Percentiles rank a stretch among this genome's conserved stretches.
These are phyloP conservation scores for Geodia barretti DNA, from an alignment of 37 sponge, comb jelly and placozoan genomes.

Conservation along the genomic window DNA sequence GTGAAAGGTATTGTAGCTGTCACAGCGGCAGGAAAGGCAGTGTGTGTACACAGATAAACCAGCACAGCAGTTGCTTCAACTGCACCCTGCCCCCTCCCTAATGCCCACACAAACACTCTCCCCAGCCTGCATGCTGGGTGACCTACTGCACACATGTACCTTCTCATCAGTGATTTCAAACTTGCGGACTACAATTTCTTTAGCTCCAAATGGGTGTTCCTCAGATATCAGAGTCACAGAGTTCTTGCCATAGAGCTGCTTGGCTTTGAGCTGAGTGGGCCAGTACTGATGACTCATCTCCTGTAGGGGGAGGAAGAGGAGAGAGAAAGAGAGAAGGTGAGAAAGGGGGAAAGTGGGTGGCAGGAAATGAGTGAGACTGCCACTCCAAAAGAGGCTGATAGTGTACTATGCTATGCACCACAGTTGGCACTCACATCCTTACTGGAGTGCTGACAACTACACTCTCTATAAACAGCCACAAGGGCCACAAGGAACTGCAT, in stretches of 20 bases:
- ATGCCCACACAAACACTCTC: slow-evolving; percentile 4
- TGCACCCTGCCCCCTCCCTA: not conserved
- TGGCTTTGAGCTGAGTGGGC: slow-evolving; percentile 25
- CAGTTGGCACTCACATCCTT: not conserved
- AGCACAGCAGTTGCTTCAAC: too few relatives aligned
- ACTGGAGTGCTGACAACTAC: too few relatives aligned
- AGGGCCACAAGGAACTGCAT: not conserved
- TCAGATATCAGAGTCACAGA: slow-evolving; percentile 32
- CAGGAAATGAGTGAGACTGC: not conserved
- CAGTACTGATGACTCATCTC: slow-evolving; percentile 44
- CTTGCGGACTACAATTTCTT: slow-evolving; percentile 17
- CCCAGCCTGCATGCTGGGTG: too few relatives aligned
- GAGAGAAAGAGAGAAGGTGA: not conserved
- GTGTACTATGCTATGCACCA: not conserved
- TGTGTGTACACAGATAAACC: too few relatives aligned
- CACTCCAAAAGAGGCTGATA: not conserved
- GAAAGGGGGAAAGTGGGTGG: not conserved
- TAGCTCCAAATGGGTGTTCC: not conserved
- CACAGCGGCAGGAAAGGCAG: too few relatives aligned
- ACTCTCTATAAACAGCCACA: too few relatives aligned
- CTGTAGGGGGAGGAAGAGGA: slow-evolving; percentile 4
- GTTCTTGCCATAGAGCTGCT: slow-evolving; percentile 9
- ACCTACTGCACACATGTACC: slow-evolving; percentile 26
- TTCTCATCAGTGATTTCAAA: slow-evolving; percentile 56
- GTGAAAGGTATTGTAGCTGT: too few relatives aligned